phyloP scores from a whole-genome alignment of 1,140 invertebrate genomes.

The Diuraphis noxia region DNA sequence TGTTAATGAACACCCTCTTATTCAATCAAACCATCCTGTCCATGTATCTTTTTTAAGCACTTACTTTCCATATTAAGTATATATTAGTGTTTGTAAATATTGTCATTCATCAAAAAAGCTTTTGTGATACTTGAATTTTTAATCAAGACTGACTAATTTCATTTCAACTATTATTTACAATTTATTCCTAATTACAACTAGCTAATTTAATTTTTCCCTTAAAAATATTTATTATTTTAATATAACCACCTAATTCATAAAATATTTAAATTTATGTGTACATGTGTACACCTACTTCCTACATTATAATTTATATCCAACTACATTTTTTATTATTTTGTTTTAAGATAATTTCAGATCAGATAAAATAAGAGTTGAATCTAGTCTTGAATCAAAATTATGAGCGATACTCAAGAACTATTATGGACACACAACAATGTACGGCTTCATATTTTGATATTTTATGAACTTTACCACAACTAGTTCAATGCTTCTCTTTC shows the following conservation, averaged over 20 bases:
- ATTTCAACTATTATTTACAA: background rate
- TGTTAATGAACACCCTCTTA: background rate
- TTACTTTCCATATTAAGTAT: background rate
- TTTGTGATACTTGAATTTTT: background rate
- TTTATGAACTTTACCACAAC: slow-evolving; percentile 23
- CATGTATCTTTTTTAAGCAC: background rate
- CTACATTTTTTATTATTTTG: background rate
- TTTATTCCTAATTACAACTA: background rate
- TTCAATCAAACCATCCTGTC: background rate
- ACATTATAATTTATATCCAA: background rate
- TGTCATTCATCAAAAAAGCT: background rate
- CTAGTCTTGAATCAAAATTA: slow-evolving; percentile 9
- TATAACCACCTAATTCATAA: background rate
- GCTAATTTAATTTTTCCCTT: background rate
- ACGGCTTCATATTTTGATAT: slow-evolving; percentile 30
- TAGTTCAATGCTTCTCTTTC: slow-evolving; percentile 45
- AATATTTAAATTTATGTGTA: background rate
- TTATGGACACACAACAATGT: slow-evolving; percentile 30
- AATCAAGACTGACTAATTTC: background rate
- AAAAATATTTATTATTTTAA: background rate
- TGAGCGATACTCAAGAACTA: background rate
- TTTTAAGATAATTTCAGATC: slow-evolving; percentile 34
- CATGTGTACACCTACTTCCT: background rate
- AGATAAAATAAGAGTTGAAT: background rate
- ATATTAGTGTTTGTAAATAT: background rate